Evolutionary conservation across 1,140 invertebrate species (phyloP).

Genomic region (Venturia canescens): DNA sequence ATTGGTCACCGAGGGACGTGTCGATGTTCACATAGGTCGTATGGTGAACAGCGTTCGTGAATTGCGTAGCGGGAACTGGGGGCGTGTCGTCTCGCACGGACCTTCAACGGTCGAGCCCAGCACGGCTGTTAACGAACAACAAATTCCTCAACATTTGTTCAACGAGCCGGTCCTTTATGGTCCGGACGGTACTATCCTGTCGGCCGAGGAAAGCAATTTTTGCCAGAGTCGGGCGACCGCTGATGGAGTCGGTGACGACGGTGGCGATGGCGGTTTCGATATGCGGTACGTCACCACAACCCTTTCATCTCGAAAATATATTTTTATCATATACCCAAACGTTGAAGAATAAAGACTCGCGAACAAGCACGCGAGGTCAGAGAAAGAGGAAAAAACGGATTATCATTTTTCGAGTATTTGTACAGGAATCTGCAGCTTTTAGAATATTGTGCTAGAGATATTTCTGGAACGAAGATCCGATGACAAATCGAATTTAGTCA

Average conservation of each 20-base stretch:
- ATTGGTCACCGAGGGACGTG: conserved; percentile 69
- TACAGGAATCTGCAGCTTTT: no score
- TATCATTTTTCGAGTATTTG: no score
- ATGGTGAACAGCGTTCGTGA: conserved; percentile 73
- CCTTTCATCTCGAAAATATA: neutral
- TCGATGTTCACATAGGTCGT: conserved; percentile 66
- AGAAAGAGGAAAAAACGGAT: no score
- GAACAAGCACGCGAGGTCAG: no score
- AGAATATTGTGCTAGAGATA: no score
- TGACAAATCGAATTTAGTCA: no score
- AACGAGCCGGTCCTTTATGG: conserved; percentile 73
- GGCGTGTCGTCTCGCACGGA: conserved; percentile 59
- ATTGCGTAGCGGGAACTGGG: conserved; percentile 71
- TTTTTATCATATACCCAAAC: conserved; percentile 11
- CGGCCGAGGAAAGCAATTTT: conserved; percentile 73
- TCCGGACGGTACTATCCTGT: conserved; percentile 72
- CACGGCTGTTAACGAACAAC: conserved; percentile 46
- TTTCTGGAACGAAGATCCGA: no score
- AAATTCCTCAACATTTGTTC: conserved; percentile 47
- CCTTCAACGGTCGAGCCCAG: conserved; percentile 53
- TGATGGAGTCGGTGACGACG: conserved; percentile 40
- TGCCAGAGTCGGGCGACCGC: conserved; percentile 62
- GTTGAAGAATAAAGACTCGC: no score
- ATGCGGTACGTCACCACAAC: conserved; percentile 54
- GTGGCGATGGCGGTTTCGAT: conserved; percentile 37